phyloP scores from a whole-genome alignment of 1,140 invertebrate genomes.

The Drosophila leontia region DNA sequence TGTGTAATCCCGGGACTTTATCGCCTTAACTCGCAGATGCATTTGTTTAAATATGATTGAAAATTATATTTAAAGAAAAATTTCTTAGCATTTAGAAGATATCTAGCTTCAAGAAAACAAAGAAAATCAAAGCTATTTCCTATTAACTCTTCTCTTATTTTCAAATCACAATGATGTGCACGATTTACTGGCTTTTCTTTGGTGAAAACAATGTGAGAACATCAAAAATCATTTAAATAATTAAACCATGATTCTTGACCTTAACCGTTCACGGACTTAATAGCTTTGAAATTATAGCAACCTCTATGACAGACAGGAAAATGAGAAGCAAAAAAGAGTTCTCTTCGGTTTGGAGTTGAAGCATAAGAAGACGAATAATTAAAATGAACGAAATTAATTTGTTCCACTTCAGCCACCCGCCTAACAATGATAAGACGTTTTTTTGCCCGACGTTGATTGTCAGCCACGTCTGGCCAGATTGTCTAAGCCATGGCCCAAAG shows the following conservation, averaged over 20 bases:
- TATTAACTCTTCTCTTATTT: background rate
- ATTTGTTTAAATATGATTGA: background rate
- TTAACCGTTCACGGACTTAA: slow-evolving; percentile 57
- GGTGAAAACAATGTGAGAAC: slow-evolving; percentile 1
- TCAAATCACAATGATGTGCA: slow-evolving; percentile 40
- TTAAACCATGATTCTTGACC: slow-evolving; percentile 73
- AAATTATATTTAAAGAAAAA: background rate
- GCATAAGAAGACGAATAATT: slow-evolving; percentile 50
- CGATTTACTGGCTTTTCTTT: slow-evolving; percentile 28
- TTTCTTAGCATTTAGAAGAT: background rate
- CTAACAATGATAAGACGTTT: slow-evolving; percentile 77
- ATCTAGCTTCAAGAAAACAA: background rate
- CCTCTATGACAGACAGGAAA: slow-evolving; percentile 48
- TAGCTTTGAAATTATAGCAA: slow-evolving; percentile 70
- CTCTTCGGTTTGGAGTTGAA: background rate
- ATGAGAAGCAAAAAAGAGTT: slow-evolving; percentile 11
- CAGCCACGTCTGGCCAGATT: slow-evolving; percentile 42
- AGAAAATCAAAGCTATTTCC: background rate
- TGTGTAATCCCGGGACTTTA: slow-evolving; percentile 61
- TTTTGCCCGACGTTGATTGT: slow-evolving; percentile 39
- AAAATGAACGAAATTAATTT: slow-evolving; percentile 80
- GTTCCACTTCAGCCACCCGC: slow-evolving; percentile 81
- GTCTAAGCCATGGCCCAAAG: slow-evolving; percentile 66
- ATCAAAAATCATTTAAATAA: slow-evolving; percentile 72
- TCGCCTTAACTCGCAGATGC: slow-evolving; percentile 29